Conservation (phyloP, 2,888 invertebrate species). For the Dynastes maya region DNA sequence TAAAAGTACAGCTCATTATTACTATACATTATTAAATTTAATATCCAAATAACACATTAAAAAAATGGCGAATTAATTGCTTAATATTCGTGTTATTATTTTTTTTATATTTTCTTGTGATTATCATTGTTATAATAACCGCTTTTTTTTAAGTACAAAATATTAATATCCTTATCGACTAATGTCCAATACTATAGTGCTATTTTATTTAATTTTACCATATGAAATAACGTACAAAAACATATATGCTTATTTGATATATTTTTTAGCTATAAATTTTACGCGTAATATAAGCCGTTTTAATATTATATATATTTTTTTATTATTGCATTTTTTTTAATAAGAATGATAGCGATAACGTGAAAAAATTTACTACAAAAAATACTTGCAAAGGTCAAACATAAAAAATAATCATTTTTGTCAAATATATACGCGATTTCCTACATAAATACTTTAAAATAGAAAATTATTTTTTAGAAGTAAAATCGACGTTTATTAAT, state of each 20-base stretch:
- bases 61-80: not conserved
- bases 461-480: not conserved
- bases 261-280: not conserved
- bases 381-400: not conserved
- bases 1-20: not conserved
- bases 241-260: not conserved
- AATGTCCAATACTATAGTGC: too few relatives aligned
- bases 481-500: not conserved
- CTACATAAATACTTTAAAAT: not conserved
- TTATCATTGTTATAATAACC: not conserved
- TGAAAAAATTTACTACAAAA: not conserved
- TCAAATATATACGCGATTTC: not conserved
- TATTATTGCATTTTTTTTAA: not conserved
- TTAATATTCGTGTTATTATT: not conserved
- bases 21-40: not conserved
- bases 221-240: constrained; percentile 10
- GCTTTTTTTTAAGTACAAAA: constrained; percentile 3
- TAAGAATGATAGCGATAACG: not conserved
- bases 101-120: not conserved
- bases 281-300: not conserved
- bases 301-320: not conserved
- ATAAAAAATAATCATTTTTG: not conserved
- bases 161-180: not conserved
- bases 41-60: not conserved
- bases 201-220: not conserved